These are phyloP conservation scores for Oreochromis aureus DNA, from an alignment of 2,113 vertebrate species.

Conservation along the genomic window DNA sequence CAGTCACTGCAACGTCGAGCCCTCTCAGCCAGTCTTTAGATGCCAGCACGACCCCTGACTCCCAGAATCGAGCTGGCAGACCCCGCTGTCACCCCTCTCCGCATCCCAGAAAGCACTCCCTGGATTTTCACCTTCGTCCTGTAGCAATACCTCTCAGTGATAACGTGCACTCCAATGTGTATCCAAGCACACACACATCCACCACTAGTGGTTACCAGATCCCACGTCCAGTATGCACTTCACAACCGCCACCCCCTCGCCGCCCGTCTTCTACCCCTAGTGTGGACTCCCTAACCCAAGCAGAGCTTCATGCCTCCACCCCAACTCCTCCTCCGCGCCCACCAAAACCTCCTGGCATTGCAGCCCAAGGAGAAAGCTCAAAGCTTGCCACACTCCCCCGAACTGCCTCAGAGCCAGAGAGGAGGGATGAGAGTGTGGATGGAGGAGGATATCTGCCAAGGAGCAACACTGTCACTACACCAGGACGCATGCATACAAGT, in stretches of 20 bases:
- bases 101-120: conserved; percentile 63
- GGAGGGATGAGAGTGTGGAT: background rate
- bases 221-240: conserved; percentile 19
- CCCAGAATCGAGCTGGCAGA: background rate
- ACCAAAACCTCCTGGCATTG: conserved; percentile 26
- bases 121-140: conserved; percentile 53
- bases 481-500: conserved; percentile 13
- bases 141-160: background rate
- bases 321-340: conserved; percentile 56
- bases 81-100: conserved; percentile 49
- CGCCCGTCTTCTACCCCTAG: conserved; percentile 43
- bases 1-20: background rate
- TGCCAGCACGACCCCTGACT: background rate
- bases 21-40: conserved; percentile 42
- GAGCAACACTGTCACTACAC: background rate
- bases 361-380: conserved; percentile 1
- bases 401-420: background rate
- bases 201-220: conserved; percentile 33
- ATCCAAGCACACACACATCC: background rate
- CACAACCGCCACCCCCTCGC: background rate
- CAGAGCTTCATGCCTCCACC: conserved; percentile 14
- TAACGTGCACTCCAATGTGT: background rate
- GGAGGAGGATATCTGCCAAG: background rate
- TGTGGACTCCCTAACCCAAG: conserved; percentile 24
- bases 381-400: background rate